Evolutionary conservation across 2,113 vertebrate genomes (phyloP), one percentile per base, ranked within the genome.

Genomic region (Caretta caretta): DNA sequence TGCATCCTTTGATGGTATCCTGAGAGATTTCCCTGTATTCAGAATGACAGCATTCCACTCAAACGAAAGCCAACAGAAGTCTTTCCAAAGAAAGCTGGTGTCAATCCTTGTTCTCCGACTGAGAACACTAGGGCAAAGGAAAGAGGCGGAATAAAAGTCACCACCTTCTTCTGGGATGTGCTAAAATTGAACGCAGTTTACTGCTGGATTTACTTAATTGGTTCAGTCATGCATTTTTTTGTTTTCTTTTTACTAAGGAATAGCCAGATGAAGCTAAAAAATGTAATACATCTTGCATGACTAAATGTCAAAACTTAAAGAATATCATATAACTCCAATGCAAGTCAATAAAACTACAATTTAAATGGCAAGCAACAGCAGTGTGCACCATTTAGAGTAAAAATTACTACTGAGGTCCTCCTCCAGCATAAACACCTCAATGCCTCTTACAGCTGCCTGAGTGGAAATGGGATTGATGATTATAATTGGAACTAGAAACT

Each of bases 371-470:
- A 81, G 42, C 75, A 88, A 14, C 27, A 76, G 12, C 42, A 76
- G 57, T 59, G 27, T 59, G 27, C 57, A 59, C 27, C 57, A 59
- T 29, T 29, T 38, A 20, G 19, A 9, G 8, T n/a, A 9, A n/a
- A 75, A 75, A 25, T 75, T 12, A 46, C 72, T 75, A 11, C n/a
- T 42, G 22, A 25, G 22, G 10, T 75, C 9, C 38, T 78, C 86
- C 57, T 92, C 49, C 83, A 42, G 25, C 11, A 16, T 35, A 69
- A 0, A 0, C n/a, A 25, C 10, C 86, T 48, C 80, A 75, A 42
- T 46, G 62, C 62, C 29, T 86, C 89, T 91, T 88, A 42, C 81
- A 84, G 17, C 46, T 84, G 53, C 17, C 20, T 79, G 6, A 7
- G 11, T 85, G 86, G 56, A 48, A 59, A 48, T 0, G 0, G 24